These are phyloP conservation scores for Patella ulyssiponensis DNA, from an alignment of 2,888 invertebrate genomes.

Conservation along the genomic window DNA sequence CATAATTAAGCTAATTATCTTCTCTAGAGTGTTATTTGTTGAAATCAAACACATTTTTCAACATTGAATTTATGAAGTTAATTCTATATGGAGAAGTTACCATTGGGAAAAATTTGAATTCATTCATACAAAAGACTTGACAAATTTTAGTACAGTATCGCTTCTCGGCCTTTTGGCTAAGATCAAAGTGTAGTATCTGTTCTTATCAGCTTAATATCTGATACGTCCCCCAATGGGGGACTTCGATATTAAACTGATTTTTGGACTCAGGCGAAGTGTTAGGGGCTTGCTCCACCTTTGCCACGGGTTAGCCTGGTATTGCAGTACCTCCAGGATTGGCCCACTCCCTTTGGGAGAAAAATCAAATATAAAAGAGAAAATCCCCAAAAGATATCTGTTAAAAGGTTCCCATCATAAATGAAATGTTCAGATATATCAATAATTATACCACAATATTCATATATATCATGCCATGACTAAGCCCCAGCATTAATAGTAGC, in stretches of 20 bases:
- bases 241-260: slow-evolving; percentile 67
- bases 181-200: slow-evolving; percentile 75
- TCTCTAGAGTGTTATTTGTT: too few relatives aligned
- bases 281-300: slow-evolving; percentile 80
- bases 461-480: too few relatives aligned
- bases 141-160: slow-evolving; percentile 30
- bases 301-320: slow-evolving; percentile 80
- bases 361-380: slow-evolving; percentile 24
- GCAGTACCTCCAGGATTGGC: slow-evolving; percentile 78
- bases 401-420: too few relatives aligned
- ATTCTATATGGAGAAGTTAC: too few relatives aligned
- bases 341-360: slow-evolving; percentile 48
- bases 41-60: too few relatives aligned
- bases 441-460: too few relatives aligned
- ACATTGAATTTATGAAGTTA: neutral
- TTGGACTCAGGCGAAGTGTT: slow-evolving; percentile 59
- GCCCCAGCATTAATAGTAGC: too few relatives aligned
- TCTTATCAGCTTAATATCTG: slow-evolving; percentile 82
- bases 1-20: too few relatives aligned
- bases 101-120: too few relatives aligned
- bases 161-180: slow-evolving; percentile 56
- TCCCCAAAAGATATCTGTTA: neutral
- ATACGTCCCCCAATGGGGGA: slow-evolving; percentile 76
- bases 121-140: too few relatives aligned
- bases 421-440: too few relatives aligned